A percentile compares a stretch with the other conserved stretches of the same genome.
These are phyloP conservation scores for Tetramorium simillimum DNA, from an alignment of 1,140 invertebrate species.

Conservation along the genomic window DNA sequence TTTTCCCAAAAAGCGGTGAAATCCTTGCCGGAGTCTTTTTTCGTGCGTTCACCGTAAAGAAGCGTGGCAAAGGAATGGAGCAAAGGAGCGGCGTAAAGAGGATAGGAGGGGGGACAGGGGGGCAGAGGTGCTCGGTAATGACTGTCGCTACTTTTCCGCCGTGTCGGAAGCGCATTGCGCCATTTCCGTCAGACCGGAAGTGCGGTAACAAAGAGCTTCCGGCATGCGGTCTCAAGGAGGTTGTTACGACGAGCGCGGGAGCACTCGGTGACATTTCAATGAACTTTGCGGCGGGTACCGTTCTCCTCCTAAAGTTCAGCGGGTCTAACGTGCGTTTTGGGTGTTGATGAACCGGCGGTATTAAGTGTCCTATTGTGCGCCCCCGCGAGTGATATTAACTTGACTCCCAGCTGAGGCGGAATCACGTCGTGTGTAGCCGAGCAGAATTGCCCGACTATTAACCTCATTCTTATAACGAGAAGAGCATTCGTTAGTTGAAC, in stretches of 20 bases:
- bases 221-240: conserved; percentile 75
- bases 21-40: conserved; percentile 8
- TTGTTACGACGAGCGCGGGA: conserved; percentile 68
- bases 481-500: conserved; percentile 23
- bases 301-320: conserved; percentile 78
- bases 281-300: conserved; percentile 78
- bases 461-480: conserved; percentile 13
- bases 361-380: conserved; percentile 45
- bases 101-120: conserved; percentile 13
- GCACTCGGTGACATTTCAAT: conserved; percentile 79
- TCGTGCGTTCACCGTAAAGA: conserved; percentile 9
- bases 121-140: conserved; percentile 64
- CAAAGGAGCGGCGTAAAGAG: conserved; percentile 38
- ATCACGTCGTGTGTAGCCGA: neutral
- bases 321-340: conserved; percentile 70
- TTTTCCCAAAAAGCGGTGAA: conserved; percentile 43
- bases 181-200: conserved; percentile 77
- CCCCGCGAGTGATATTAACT: conserved; percentile 43
- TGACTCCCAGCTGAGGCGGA: neutral
- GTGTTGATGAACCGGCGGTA: conserved; percentile 67
- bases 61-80: conserved; percentile 12
- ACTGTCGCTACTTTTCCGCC: conserved; percentile 74
- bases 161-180: conserved; percentile 76
- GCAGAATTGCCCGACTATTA: conserved; percentile 27
- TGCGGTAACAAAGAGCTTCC: conserved; percentile 78